Evolutionary conservation across 2,113 vertebrate species (phyloP), one percentile per base, ranked within the genome.

Genomic region (Athene noctua): DNA sequence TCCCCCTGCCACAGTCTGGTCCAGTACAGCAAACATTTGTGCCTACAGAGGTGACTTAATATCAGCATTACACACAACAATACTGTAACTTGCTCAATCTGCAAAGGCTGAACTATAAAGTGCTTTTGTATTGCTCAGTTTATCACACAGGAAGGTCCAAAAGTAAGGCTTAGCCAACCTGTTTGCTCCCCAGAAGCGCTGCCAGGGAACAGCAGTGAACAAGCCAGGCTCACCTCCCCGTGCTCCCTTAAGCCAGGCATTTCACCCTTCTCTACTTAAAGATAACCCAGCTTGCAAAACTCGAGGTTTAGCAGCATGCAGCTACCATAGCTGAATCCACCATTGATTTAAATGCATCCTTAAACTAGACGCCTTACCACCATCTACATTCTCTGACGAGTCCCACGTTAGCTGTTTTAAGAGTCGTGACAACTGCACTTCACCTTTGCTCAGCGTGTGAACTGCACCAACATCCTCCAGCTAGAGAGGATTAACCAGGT

Each of bases 1-100:
- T 12, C 26, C 44, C 32, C 42, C 59, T 1, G 0, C 38, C 34
- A 30, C 70, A 68, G 46, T 0, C 5, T 3, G 19, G 75, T 20
- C 55, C 62, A 52, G 54, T 2, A 26, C 5, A 90, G 67, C 67
- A 86, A 66, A 57, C 10, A n/a, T 73, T 47, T 26, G 14, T 1
- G 13, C 27, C 27, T 4, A 30, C 15, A 29, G 30, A 57, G 23
- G 30, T 1, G 6, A 88, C 42, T 75, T 38, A 65, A 6, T 16
- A 30, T 5, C 51, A 62, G 11, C 20, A 54, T 26, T 12, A 44
- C 32, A 79, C 58, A 44, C 15, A 42, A 15, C 29, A 42, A 9
- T 1, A 30, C 55, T 54, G 5, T 19, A 58, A 58, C 42, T 15
- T 2, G 34, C 10, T 80, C 20, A 2, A 61, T 13, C 46, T 73